phyloP scores from a whole-genome alignment of 2,797 vertebrate genomes.

The Sternarchorhynchus goeldii region DNA sequence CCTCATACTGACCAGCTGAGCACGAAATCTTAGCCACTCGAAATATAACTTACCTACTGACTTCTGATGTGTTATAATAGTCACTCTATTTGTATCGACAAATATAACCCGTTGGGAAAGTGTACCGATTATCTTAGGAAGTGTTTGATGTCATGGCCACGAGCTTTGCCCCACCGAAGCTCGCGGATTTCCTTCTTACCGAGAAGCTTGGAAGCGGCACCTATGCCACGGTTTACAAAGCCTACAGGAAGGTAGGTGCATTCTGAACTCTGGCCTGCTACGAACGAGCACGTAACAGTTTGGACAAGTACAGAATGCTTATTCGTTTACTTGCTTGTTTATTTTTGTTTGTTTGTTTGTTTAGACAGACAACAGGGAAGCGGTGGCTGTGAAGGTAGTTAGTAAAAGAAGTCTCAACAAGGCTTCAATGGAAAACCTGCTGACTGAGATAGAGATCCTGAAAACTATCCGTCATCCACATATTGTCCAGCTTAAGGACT shows the following conservation, averaged over 20 bases:
- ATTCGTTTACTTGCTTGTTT: background rate
- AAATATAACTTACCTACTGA: background rate
- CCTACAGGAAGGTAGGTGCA: slow-evolving; percentile 83
- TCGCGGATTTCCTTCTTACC: slow-evolving; percentile 88
- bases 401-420: slow-evolving; percentile 92
- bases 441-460: slow-evolving; percentile 95
- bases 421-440: slow-evolving; percentile 89
- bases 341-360: slow-evolving; percentile 24
- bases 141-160: slow-evolving; percentile 74
- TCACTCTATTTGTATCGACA: too few species aligned
- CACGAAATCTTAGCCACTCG: too few species aligned
- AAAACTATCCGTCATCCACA: slow-evolving; percentile 91
- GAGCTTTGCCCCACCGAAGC: slow-evolving; percentile 85
- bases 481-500: slow-evolving; percentile 95
- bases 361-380: slow-evolving; percentile 87
- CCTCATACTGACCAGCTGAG: too few species aligned
- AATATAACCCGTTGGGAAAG: too few species aligned
- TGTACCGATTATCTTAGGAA: background rate
- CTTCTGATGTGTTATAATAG: too few species aligned
- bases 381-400: slow-evolving; percentile 94
- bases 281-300: background rate
- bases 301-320: background rate
- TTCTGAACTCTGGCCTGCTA: background rate
- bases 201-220: slow-evolving; percentile 90
- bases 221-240: slow-evolving; percentile 95